Conservation (phyloP, 2,888 invertebrate genomes). For the Tetanocera ferruginea region DNA sequence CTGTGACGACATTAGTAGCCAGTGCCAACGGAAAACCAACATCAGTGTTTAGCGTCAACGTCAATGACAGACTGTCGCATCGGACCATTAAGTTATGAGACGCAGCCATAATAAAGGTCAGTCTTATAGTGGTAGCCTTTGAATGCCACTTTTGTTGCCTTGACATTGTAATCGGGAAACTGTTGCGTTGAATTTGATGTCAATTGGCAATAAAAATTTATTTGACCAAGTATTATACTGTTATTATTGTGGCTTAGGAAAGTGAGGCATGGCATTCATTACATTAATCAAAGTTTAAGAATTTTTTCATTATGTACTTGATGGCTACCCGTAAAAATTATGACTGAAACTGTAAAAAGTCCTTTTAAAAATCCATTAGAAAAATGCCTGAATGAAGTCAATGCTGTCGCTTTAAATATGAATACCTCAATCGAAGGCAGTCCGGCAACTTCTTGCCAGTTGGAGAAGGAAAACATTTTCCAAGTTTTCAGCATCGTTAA, state of each 20-base stretch:
- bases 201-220: too few species aligned
- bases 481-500: slow-evolving; percentile 60
- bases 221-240: too few species aligned
- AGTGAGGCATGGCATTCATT: too few species aligned
- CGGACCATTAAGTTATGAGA: slow-evolving; percentile 32
- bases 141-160: too few species aligned
- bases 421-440: slow-evolving; percentile 32
- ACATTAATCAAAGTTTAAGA: too few species aligned
- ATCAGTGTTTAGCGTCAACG: not conserved
- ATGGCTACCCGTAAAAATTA: too few species aligned
- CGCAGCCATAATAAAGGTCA: not conserved
- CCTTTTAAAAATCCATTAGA: slow-evolving; percentile 51
- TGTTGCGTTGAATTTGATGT: too few species aligned
- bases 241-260: too few species aligned
- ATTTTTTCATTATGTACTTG: too few species aligned
- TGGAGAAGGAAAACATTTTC: not conserved
- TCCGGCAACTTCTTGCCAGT: slow-evolving; percentile 42
- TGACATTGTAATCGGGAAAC: too few species aligned
- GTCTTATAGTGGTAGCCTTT: too few species aligned
- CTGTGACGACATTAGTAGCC: not conserved
- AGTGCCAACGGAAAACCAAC: not conserved
- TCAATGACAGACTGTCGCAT: slow-evolving; percentile 4
- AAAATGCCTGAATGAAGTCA: slow-evolving; percentile 45
- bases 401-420: slow-evolving; percentile 40
- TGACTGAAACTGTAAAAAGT: slow-evolving; percentile 36